Base-by-base conservation (phyloP, 2,797 vertebrate genomes). In the Sarcophilus harrisii region DNA sequence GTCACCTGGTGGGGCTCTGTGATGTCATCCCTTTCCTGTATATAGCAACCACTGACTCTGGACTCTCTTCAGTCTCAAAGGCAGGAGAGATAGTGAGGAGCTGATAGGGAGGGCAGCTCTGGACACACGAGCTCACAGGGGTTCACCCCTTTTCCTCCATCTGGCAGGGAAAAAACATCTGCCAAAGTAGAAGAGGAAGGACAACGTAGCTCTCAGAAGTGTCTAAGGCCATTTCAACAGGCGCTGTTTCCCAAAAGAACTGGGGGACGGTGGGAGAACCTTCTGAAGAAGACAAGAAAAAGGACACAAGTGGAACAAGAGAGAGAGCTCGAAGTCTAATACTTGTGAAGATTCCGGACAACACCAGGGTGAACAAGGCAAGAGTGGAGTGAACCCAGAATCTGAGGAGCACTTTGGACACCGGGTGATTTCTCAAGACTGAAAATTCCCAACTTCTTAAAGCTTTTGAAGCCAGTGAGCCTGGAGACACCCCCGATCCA, bases 401-500 rank as follows among this genome's bases (percentile, higher is more conserved):
- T 18, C 6, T 9, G 66, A 81, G 1, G 66, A 81, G 16, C n/a
- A 81, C n/a, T 38, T 81, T 81, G n/a, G 8, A n/a, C 5, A 38
- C 18, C n/a, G 38, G 66, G n/a, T 21, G 66, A 81, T 38, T 38
- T 81, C 18, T 38, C n/a, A 81, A 3, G 27, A 21, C 66, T 38
- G 18, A 38, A 3, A 38, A 45, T 81, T 38, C 28, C 27, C 27
- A 2, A 59, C 28, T 27, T 28, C 27, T 59, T 59, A 27, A 59
- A 59, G 8, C 8, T 9, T 60, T 29, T 6, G 27, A 16, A 60
- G 59, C 9, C 28, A 30, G 10, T 30, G 59, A 60, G 29, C 18
- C 38, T 6, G 9, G n/a, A 5, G 66, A 1, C 66, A 21, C 2
- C 16, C 5, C 5, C 18, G 6, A 6, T 38, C n/a, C 0, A 1